A percentile compares a stretch with the other conserved stretches of the same genome.
These are phyloP conservation scores for Pomacea canaliculata DNA, from an alignment of 2,888 invertebrate species.

Conservation along the genomic window DNA sequence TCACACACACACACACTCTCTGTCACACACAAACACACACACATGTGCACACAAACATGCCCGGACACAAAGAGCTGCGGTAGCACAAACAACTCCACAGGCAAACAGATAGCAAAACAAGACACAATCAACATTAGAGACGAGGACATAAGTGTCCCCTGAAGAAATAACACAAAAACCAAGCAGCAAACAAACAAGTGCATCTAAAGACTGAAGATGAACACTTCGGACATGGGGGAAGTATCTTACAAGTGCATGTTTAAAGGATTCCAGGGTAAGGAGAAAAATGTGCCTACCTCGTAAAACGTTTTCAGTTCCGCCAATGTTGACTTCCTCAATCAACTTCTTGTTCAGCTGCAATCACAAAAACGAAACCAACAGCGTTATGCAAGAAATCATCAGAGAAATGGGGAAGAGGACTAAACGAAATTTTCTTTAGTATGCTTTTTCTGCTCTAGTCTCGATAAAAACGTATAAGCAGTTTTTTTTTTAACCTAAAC, in stretches of 20 bases:
- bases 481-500: no score
- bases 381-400: background rate
- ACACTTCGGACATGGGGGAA: no score
- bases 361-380: slow-evolving; percentile 13
- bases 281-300: slow-evolving; percentile 44
- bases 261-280: no score
- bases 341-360: slow-evolving; percentile 66
- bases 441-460: no score
- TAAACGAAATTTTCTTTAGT: no score
- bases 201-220: no score
- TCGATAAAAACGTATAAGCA: no score
- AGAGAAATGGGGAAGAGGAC: background rate
- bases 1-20: slow-evolving; percentile 1
- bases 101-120: background rate
- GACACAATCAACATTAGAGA: no score
- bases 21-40: slow-evolving; percentile 1
- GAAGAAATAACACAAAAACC: background rate
- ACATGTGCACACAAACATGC: background rate
- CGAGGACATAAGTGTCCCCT: no score
- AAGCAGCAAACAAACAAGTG: no score
- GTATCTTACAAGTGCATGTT: no score
- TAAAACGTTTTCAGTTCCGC: slow-evolving; percentile 70
- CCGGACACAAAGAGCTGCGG: background rate
- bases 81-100: background rate
- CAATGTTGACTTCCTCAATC: slow-evolving; percentile 69